Evolutionary conservation across 2,888 invertebrate species (phyloP), one percentile per base, ranked within the genome.

Genomic region (Frankliniella fusca): DNA sequence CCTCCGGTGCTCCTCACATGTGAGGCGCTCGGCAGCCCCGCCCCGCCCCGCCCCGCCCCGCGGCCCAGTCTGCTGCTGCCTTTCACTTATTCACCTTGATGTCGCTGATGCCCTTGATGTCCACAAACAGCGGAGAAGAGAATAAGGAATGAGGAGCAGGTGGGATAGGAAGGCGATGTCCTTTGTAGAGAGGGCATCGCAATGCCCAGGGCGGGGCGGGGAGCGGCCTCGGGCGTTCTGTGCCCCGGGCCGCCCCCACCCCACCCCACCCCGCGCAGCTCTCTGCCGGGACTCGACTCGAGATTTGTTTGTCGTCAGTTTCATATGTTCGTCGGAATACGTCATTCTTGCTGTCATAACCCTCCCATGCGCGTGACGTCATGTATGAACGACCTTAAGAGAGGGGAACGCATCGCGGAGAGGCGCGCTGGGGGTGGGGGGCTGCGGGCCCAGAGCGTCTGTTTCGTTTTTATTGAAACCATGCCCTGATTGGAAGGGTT

Each of bases 81-180:
- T 76, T 27, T 76, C 70, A 8, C 27, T 23, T 23, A 76, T 76
- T 76, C 70, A 76, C 70, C 70, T 76, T 76, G 70, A 76, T 76
- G 70, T 76, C 12, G 23, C 70, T 76, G 70, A 76, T 76, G 23
- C 9, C 70, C 70, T 76, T 76, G 23, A 76, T 27, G 70, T 76
- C 27, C 70, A 76, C 70, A 76, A 27, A 76, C 70, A 23, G 23
- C 11, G 70, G 23, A 70, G 70, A 76, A 76, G 70, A 27, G 70
- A 76, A 76, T 76, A 76, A 76, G 70, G 70, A 23, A 76, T 76
- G 70, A 76, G 70, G 23, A 12, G 27, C 23, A 23, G 27, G 23
- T 27, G 70, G 23, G 27, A 23, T 12, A 12, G 70, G 70, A 23
- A n/a, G 70, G 23, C 70, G 27, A 23, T 27, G 70, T 23, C 70